Evolutionary conservation across 2,888 invertebrate genomes (phyloP).

Genomic region (Stenotaenia linearis): DNA sequence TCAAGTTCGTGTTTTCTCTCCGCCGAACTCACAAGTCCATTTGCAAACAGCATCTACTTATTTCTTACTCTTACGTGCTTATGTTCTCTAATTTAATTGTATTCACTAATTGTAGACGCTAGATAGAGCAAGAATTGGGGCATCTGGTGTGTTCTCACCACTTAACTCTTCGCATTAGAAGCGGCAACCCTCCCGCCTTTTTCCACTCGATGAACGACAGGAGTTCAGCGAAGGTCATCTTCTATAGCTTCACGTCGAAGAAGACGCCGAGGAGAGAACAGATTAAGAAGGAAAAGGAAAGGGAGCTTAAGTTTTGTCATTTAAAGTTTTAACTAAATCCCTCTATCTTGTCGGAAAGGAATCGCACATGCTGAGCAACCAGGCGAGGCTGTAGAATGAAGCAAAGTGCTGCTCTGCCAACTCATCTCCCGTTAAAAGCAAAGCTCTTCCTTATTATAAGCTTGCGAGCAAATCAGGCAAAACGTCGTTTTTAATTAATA

Average conservation of each 20-base stretch:
- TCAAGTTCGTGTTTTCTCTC: background rate
- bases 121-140: constrained; percentile 18
- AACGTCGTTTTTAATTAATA: constrained; percentile 23
- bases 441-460: constrained; percentile 23
- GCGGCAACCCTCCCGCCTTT: constrained; percentile 9
- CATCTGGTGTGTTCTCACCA: constrained; percentile 24
- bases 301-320: constrained; percentile 26
- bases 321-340: constrained; percentile 23
- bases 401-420: constrained; percentile 11
- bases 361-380: constrained; percentile 21
- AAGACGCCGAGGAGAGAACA: constrained; percentile 15
- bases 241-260: background rate
- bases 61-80: constrained; percentile 19
- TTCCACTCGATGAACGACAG: constrained; percentile 19
- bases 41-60: constrained; percentile 26
- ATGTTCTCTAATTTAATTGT: constrained; percentile 26
- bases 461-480: background rate
- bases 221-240: constrained; percentile 15
- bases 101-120: constrained; percentile 26
- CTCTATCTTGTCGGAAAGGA: constrained; percentile 17
- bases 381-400: constrained; percentile 11
- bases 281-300: constrained; percentile 23
- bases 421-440: constrained; percentile 11
- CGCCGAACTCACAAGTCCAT: constrained; percentile 14
- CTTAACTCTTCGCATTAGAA: constrained; percentile 16